Conservation (phyloP, 2,888 invertebrate genomes). For the Agriotes lineatus region DNA sequence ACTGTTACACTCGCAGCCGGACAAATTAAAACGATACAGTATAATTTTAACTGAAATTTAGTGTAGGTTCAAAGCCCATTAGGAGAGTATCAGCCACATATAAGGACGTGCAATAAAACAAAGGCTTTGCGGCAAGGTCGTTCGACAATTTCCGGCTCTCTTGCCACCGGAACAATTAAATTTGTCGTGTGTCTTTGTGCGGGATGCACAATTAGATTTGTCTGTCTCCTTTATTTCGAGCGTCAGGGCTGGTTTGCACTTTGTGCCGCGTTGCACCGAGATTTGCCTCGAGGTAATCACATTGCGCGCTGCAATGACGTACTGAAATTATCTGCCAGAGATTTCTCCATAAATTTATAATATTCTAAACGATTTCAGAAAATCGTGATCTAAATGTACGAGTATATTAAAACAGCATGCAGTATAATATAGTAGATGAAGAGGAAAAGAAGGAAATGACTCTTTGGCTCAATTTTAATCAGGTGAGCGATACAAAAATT, state of each 20-base stretch:
- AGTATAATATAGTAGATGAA: no score
- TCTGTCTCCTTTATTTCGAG: conserved; percentile 29
- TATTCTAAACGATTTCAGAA: no score
- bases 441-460: no score
- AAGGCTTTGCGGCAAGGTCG: conserved; percentile 38
- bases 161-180: conserved; percentile 45
- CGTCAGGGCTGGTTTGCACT: conserved; percentile 1
- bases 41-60: conserved; percentile 26
- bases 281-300: conserved; percentile 24
- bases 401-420: no score
- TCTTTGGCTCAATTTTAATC: no score
- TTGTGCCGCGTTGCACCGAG: not conserved
- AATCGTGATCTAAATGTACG: no score
- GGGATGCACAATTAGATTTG: conserved; percentile 37
- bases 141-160: conserved; percentile 42
- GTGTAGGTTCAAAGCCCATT: conserved; percentile 24
- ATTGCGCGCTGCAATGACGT: not conserved
- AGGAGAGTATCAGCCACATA: conserved; percentile 25
- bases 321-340: not conserved
- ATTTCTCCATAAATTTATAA: not conserved
- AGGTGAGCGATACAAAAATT: no score
- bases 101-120: conserved; percentile 37
- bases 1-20: not conserved
- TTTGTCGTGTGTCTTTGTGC: conserved; percentile 41
- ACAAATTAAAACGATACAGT: conserved; percentile 3